Evolutionary conservation across 2,888 invertebrate species (phyloP), one percentile per base, ranked within the genome.

Genomic region (Frankliniella intonsa): DNA sequence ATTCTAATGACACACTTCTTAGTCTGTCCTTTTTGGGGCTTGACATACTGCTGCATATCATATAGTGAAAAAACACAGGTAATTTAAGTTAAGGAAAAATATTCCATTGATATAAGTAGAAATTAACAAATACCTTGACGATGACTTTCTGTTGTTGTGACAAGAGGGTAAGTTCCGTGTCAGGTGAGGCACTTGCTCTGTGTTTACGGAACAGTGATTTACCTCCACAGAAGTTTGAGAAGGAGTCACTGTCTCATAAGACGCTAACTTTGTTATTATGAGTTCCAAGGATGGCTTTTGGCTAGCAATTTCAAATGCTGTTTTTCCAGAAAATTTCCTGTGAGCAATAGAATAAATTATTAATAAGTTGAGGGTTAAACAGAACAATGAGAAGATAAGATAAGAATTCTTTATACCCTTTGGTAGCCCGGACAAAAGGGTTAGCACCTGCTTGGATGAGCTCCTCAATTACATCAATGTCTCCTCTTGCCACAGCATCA

Each of bases 401-500:
- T 83, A 27, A 65, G 81, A 81, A 82, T 76, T 81, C 81, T 80
- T 51, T 83, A 84, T 86, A 90, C 90, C 90, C 91, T 86, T 88
- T 88, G 51, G 87, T 85, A 65, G 90, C 90, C 84, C 88, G 88
- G 49, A 90, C 86, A 50, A 88, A 86, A 82, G 90, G 90, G 86
- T 91, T 90, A n/a, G 91, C 91, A 83, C 91, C 91, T 84, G 88
- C 87, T 81, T 89, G 87, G 62, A 92, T 86, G 25, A 92, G 86
- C 84, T 89, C 88, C 85, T 90, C 88, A 76, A 91, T 89, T 84
- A 92, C 89, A 17, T 88, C 88, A 81, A 88, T 86, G 86, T 91
- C 89, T 0, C 90, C 90, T 82, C 91, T 88, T 84, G 87, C 88
- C 3, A 92, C 90, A 69, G 92, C 92, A 86, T 92, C 92, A 85